Base-by-base conservation (phyloP, 2,888 invertebrate genomes). In the Tigriopus californicus region DNA sequence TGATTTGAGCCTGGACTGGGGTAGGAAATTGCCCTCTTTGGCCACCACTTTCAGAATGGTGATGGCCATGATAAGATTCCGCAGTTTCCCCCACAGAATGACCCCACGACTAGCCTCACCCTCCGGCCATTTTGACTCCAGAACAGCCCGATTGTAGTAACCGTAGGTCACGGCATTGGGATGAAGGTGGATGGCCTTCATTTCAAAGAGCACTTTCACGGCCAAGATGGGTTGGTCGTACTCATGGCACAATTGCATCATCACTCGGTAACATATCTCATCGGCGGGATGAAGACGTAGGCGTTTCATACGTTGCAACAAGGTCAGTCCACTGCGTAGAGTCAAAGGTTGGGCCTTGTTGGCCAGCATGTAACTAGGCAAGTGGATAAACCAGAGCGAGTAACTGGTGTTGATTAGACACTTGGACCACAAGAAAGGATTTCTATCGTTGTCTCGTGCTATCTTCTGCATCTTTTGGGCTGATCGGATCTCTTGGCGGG, bases 91-190 rank as follows among this genome's bases (percentile, higher is more conserved):
- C 95, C 95, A 97, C 66, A 90, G 76, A 18, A 91, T 71, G 67
- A 87, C 84, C 64, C 89, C 85, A 56, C 83, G 84, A 65, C 82
- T 80, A 62, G 83, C 64, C 61, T 70, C 70, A 64, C 84, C 83
- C 46, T 83, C 80, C 0, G 92, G 91, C 95, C 94, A 95, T 65
- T 86, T 85, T 6, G 92, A 90, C 72, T 95, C 94, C 60, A 97
- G 76, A 46, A 98, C 94, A 60, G 82, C 80, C 75, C 77, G 74
- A 66, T 83, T 83, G 68, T 83, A 83, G 69, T 80, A 84, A 66
- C 97, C 97, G 68, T 98, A 98, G 0, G 98, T 98, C 57, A 98
- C 80, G 11, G 98, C 98, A 71, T 98, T 98, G 1, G 95, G 94
- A 68, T 90, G 89, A 44, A 98, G 79, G 0, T 91, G 91, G 44